Evolutionary conservation across 2,797 vertebrate genomes (phyloP).

Genomic region (Syngnathus acus): DNA sequence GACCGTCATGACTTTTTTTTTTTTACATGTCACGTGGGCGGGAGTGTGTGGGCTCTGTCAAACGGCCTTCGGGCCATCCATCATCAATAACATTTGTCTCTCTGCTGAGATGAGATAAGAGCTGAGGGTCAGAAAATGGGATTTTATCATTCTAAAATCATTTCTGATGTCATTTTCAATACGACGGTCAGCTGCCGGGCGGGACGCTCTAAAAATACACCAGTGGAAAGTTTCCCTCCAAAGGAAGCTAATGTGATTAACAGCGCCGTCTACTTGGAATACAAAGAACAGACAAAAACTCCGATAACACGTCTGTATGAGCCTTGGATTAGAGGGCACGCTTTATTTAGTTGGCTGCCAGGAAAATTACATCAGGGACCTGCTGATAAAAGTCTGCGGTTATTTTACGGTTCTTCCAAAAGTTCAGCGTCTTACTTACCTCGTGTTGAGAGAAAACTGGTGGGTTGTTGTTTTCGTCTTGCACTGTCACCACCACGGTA

Average conservation of each 20-base stretch:
- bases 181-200: not conserved
- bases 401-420: not conserved
- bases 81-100: not conserved
- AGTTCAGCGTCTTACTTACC: constrained; percentile 40
- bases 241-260: constrained; percentile 44
- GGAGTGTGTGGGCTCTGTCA: constrained; percentile 41
- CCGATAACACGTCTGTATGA: constrained; percentile 43
- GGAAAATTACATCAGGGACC: constrained; percentile 58
- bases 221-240: constrained; percentile 29
- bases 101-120: constrained; percentile 10
- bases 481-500: constrained; percentile 62
- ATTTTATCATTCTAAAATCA: not conserved
- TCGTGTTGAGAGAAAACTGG: constrained; percentile 74
- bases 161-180: constrained; percentile 6
- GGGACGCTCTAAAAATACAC: constrained; percentile 30
- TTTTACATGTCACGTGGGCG: constrained; percentile 45
- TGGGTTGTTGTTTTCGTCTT: constrained; percentile 76
- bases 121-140: too few species aligned
- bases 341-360: constrained; percentile 45
- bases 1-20: constrained; percentile 18
- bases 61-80: constrained; percentile 1
- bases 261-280: constrained; percentile 46
- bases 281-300: constrained; percentile 45
- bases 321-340: constrained; percentile 48
- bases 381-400: constrained; percentile 30